Evolutionary conservation across 2,888 invertebrate species (phyloP), one percentile per base, ranked within the genome.

Genomic region (Heliconius sara): DNA sequence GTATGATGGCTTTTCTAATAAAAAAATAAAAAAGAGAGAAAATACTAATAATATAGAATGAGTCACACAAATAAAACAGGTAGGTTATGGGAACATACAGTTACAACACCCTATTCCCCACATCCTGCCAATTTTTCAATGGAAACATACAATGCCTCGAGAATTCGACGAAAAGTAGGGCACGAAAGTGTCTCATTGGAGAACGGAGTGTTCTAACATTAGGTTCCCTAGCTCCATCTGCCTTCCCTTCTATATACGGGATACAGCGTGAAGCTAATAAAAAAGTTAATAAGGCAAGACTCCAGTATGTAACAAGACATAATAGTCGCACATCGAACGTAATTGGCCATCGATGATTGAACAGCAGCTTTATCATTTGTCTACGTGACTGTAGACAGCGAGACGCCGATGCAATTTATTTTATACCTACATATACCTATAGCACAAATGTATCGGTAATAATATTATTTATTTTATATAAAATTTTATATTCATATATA

Each of bases 371-470:
- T 84, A 83, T 79, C 79, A 79, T 77, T 68, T 86, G 86, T 84
- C 86, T 90, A 90, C 91, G 90, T 91, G 91, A 88, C 86, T 83
- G 84, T 84, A 92, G 92, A 92, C 92, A 90, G 88, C 87, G 82
- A 89, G 92, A 85, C 92, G 92, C 90, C 91, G 72, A 78, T 77
- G 78, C 83, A 83, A 83, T 84, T 83, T 82, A 84, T 83, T 3
- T 25, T 13, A 39, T n/a, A 68, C 39, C 13, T 16, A 12, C 10
- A 22, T 60, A 60, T 60, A 60, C n/a, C n/a, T 60, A 60, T 60
- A 73, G 19, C 34, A 82, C 76, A 79, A 76, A 74, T 78, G 72
- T 76, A 80, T 76, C 60, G 70, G 67, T 81, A 7, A 9, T 52
- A 68, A 70, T 60, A n/a, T 60, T 43, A 68, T 43, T 47, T 70